Evolutionary conservation across 2,797 vertebrate species (phyloP).

Genomic region (Chiloscyllium punctatum): DNA sequence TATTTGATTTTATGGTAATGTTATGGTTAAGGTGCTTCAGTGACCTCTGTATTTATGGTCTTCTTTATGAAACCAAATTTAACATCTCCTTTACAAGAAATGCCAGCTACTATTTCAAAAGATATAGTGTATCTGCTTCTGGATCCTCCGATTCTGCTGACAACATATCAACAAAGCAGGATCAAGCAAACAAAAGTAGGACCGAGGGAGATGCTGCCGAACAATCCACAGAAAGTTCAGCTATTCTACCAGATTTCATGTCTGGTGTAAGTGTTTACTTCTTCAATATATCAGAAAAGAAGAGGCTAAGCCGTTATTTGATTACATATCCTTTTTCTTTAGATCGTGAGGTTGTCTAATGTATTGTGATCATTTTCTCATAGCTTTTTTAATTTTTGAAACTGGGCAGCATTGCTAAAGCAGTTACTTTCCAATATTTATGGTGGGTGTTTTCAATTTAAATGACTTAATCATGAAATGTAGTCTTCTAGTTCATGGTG

Average conservation of each 20-base stretch:
- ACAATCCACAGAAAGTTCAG: neutral
- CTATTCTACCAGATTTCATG: conserved; percentile 61
- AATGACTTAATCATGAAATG: neutral
- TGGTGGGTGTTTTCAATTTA: neutral
- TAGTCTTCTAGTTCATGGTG: neutral
- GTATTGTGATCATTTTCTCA: conserved; percentile 9
- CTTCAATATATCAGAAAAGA: conserved; percentile 64
- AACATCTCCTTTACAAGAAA: conserved; percentile 48
- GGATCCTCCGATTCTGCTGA: conserved; percentile 40
- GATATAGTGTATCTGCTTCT: conserved; percentile 46
- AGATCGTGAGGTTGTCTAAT: neutral
- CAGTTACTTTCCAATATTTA: neutral
- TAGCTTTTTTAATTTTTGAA: neutral
- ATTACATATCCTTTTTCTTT: conserved; percentile 65
- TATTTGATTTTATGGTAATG: neutral
- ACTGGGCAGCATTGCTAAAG: neutral
- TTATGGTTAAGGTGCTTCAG: neutral
- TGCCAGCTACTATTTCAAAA: conserved; percentile 77
- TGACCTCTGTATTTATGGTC: neutral
- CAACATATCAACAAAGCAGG: conserved; percentile 7
- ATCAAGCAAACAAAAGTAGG: neutral
- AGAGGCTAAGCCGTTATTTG: conserved; percentile 62
- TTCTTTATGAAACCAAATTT: conserved; percentile 33
- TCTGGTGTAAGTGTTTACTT: conserved; percentile 62
- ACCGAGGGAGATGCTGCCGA: neutral